Evolutionary conservation across 2,888 invertebrate species (phyloP), one percentile per base, ranked within the genome.

Genomic region (Torymus auratus): DNA sequence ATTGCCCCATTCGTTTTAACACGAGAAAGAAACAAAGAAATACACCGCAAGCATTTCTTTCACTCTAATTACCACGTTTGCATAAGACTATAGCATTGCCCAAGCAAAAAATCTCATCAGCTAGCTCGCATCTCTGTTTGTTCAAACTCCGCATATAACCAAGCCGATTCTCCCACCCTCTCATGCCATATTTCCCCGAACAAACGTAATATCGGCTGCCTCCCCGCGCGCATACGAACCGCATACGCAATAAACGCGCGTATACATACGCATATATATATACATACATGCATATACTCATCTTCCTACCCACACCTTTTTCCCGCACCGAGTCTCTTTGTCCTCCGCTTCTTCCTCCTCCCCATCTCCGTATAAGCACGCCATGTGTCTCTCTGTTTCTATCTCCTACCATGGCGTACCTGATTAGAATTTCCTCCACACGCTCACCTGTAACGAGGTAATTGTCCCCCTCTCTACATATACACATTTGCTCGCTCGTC

Each of bases 401-500:
- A 17, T 68, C 56, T 75, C 70, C 56, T 28, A 67, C 53, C 23
- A 10, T 13, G 60, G 70, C 70, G 13, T 71, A 75, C 56, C 67
- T 75, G 81, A 81, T 81, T 81, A 78, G 74, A 75, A 74, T 78
- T 81, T 75, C 72, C 23, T n/a, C 58, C 7, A 7, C 60, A 20
- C 28, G 20, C 62, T 15, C 60, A 73, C 53, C 60, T 60, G 60
- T 61, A 77, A 65, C 69, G 11, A 64, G 76, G 69, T 77, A 70
- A 77, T 77, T 77, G 69, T 73, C 61, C 41, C 56, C 15, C 15
- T 65, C 52, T 67, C 17, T 74, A n/a, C 11, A 1, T 23, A 15
- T 28, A 53, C 11, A 2, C 12, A 53, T 28, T 56, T n/a, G 55
- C 56, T n/a, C 20, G 23, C 17, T n/a, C 23, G 4, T 14, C 28